These are phyloP conservation scores for Melanargia galathea DNA, from an alignment of 2,888 invertebrate genomes.

Conservation along the genomic window DNA sequence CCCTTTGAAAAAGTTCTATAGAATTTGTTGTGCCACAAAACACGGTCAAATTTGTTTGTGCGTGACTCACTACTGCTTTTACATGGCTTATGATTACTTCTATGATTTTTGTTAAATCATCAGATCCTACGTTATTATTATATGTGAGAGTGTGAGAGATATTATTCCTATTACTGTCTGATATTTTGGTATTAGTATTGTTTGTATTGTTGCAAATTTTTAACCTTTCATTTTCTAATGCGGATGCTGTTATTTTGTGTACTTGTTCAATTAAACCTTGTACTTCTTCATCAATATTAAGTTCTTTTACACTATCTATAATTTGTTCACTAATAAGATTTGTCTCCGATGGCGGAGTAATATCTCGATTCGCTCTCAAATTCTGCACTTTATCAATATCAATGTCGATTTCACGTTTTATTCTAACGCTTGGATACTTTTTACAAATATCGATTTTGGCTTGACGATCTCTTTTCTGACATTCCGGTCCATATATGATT, in stretches of 20 bases:
- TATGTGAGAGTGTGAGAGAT: background rate
- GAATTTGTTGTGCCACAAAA: slow-evolving; percentile 55
- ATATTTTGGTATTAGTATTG: background rate
- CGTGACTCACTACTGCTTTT: slow-evolving; percentile 49
- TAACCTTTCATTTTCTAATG: slow-evolving; percentile 52
- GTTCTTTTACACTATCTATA: slow-evolving; percentile 42
- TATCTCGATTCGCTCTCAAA: slow-evolving; percentile 64
- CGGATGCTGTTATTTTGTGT: slow-evolving; percentile 52
- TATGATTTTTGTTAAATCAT: slow-evolving; percentile 53
- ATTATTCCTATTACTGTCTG: background rate
- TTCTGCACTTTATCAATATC: slow-evolving; percentile 43
- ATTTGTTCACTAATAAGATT: slow-evolving; percentile 31
- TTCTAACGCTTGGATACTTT: slow-evolving; percentile 59
- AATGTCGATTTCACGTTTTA: slow-evolving; percentile 46
- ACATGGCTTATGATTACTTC: slow-evolving; percentile 51
- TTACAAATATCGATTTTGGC: slow-evolving; percentile 68
- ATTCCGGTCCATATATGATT: slow-evolving; percentile 63
- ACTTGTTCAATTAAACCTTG: slow-evolving; percentile 54
- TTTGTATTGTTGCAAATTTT: slow-evolving; percentile 57
- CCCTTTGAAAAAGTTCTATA: slow-evolving; percentile 50
- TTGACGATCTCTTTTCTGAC: slow-evolving; percentile 58
- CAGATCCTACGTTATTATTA: slow-evolving; percentile 26
- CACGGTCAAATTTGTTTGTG: slow-evolving; percentile 50
- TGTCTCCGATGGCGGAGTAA: slow-evolving; percentile 60
- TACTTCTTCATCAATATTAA: slow-evolving; percentile 56